Evolutionary conservation across 2,113 vertebrate species (phyloP).

Genomic region (Apodemus sylvaticus): DNA sequence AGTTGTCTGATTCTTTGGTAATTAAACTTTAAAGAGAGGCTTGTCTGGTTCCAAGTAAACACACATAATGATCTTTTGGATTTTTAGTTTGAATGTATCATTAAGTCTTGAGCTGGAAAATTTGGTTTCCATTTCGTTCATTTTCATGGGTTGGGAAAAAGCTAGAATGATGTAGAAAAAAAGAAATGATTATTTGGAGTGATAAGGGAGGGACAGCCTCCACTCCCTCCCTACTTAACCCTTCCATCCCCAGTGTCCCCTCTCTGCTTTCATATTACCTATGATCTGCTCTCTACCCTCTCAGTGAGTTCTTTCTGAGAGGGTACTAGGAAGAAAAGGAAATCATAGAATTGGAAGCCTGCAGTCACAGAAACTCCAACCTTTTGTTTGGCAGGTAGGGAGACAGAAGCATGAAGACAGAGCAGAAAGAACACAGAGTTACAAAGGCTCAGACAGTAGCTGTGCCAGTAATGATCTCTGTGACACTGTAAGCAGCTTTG

Average conservation of each 20-base stretch:
- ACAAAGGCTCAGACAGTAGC: background rate
- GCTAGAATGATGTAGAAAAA: background rate
- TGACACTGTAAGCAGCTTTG: background rate
- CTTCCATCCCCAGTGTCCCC: background rate
- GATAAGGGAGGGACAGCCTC: background rate
- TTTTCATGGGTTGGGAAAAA: slow-evolving; percentile 6
- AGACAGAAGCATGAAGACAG: background rate
- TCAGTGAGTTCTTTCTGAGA: background rate
- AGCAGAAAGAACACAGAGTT: background rate
- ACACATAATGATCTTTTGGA: slow-evolving; percentile 69
- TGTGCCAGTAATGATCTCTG: background rate
- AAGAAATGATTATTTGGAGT: background rate
- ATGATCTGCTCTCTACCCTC: background rate
- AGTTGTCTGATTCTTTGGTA: slow-evolving; percentile 72
- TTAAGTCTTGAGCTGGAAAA: slow-evolving; percentile 35
- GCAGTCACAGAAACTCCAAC: background rate
- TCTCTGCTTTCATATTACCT: background rate
- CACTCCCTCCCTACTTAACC: background rate
- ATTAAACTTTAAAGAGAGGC: slow-evolving; percentile 79
- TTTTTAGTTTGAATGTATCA: slow-evolving; percentile 44
- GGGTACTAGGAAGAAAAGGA: background rate
- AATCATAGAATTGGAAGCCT: background rate
- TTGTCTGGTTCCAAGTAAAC: slow-evolving; percentile 66
- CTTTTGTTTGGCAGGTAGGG: background rate
- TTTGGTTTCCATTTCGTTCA: slow-evolving; percentile 5